phyloP scores from a whole-genome alignment of 2,797 vertebrate genomes.

The Centropyge bicolor region DNA sequence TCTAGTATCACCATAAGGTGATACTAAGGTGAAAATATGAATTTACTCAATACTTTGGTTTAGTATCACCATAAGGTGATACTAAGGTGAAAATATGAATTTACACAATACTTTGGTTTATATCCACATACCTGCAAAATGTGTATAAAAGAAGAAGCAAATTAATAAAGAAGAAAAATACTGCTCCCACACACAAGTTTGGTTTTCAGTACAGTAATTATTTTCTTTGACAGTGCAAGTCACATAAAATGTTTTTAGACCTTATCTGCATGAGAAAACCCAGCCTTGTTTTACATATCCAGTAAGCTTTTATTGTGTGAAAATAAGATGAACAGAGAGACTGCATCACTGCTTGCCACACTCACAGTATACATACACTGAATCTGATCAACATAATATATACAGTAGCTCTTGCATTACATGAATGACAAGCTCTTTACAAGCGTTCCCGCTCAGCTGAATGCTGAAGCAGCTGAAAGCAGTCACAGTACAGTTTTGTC shows the following conservation, averaged over 20 bases:
- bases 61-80: not conserved
- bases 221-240: not conserved
- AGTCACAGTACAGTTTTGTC: conserved; percentile 28
- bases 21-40: not conserved
- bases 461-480: conserved; percentile 34
- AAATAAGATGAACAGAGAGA: not conserved
- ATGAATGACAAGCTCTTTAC: not conserved
- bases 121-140: not conserved
- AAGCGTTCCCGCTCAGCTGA: not conserved
- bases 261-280: not conserved
- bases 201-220: not conserved
- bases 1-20: not conserved
- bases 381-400: conserved; percentile 3
- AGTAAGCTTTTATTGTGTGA: not conserved
- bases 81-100: too few relatives aligned
- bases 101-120: too few relatives aligned
- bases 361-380: not conserved
- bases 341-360: not conserved
- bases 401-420: too few relatives aligned
- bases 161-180: not conserved
- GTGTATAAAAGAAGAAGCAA: too few relatives aligned
- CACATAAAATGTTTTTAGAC: not conserved
- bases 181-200: not conserved
- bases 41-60: too few relatives aligned
- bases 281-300: not conserved